phyloP scores from a whole-genome alignment of 2,888 invertebrate genomes.

The Acheta domesticus region DNA sequence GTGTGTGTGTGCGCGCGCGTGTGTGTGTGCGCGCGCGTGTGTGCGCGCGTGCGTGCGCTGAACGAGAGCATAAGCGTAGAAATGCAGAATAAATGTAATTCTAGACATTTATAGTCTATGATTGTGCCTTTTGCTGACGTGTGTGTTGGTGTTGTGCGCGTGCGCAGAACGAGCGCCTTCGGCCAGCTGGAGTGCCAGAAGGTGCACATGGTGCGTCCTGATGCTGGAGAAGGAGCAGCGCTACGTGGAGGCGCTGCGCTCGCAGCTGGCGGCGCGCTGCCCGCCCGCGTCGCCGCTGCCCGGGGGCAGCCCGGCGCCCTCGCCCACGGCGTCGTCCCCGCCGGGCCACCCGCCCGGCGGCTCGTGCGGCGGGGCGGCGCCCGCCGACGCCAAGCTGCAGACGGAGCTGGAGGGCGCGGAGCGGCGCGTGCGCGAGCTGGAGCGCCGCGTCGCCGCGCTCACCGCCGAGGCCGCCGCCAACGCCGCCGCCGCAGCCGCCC shows the following conservation, averaged over 20 bases:
- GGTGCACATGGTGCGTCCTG: constrained; percentile 75
- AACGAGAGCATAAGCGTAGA: too few species aligned
- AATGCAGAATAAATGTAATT: too few species aligned
- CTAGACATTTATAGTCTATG: too few species aligned
- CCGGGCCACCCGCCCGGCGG: neutral
- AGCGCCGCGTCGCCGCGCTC: constrained; percentile 39
- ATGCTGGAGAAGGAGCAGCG: constrained; percentile 87
- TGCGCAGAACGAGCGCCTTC: constrained; percentile 48
- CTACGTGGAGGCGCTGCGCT: constrained; percentile 73
- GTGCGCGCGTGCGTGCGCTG: too few species aligned
- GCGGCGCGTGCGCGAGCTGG: constrained; percentile 19
- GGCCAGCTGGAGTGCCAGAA: constrained; percentile 80
- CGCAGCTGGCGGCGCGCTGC: constrained; percentile 54
- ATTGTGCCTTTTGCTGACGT: too few species aligned
- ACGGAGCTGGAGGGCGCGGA: constrained; percentile 52
- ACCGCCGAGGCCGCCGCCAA: constrained; percentile 20
- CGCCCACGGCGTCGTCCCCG: neutral
- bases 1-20: too few species aligned
- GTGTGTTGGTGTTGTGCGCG: neutral
- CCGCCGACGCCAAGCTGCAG: constrained; percentile 21
- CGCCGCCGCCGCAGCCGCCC: neutral
- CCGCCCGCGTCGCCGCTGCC: constrained; percentile 35
- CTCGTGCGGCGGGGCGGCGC: neutral
- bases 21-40: too few species aligned
- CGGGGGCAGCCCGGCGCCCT: neutral